Conservation (phyloP, 2,888 invertebrate species). For the Ecdyonurus torrentis region DNA sequence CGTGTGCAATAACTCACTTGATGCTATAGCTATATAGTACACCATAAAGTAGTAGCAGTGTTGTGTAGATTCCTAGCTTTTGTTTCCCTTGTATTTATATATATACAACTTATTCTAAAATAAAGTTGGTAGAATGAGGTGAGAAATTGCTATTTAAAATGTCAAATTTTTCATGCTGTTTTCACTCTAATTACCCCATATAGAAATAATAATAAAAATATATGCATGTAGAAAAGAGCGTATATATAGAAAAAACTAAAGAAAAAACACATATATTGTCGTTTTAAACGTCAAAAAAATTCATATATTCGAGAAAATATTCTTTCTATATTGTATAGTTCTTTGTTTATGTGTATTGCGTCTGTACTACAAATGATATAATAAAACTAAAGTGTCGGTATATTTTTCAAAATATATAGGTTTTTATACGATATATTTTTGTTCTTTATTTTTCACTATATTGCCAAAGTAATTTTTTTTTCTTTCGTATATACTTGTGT, state of each 20-base stretch:
- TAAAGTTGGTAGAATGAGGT: background rate
- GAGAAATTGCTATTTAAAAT: background rate
- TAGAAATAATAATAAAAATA: background rate
- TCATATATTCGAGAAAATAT: too few species aligned
- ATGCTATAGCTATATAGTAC: background rate
- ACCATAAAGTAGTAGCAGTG: background rate
- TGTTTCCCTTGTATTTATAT: too few species aligned
- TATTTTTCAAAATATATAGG: background rate
- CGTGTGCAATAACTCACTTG: background rate
- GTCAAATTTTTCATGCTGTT: background rate
- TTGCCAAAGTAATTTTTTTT: too few species aligned
- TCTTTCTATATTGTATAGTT: too few species aligned
- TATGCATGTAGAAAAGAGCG: too few species aligned
- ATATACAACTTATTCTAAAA: too few species aligned
- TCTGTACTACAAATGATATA: background rate
- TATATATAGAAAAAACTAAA: too few species aligned
- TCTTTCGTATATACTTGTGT: too few species aligned
- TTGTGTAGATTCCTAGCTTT: background rate
- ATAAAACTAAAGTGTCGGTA: background rate
- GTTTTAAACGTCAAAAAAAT: too few species aligned
- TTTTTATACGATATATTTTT: background rate
- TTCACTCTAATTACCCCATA: background rate
- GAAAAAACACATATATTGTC: too few species aligned
- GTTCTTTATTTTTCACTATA: background rate
- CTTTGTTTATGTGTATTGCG: background rate